Evolutionary conservation across 2,888 invertebrate species (phyloP), one percentile per base, ranked within the genome.

Genomic region (Apoda limacodes): DNA sequence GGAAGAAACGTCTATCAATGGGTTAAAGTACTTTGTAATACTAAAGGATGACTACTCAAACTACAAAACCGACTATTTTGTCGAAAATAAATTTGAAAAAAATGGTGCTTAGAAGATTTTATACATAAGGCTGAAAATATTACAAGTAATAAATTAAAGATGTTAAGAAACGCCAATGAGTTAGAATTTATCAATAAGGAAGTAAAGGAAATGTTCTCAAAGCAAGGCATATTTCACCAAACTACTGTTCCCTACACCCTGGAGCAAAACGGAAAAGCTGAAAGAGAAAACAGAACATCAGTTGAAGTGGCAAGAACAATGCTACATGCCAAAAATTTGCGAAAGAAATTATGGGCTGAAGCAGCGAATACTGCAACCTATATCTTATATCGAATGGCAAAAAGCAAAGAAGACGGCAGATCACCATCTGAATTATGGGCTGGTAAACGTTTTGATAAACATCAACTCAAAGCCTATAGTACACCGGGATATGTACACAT

Each of bases 231-330:
- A 5, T 28, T 21, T 10, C 52, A 57, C 24, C 49, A 56, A 39
- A 45, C 25, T 0, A 34, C 43, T 6, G 48, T 50, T 1, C 34
- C 45, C 4, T 57, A 55, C 33, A 55, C 55, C 6, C 56, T 60
- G 4, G 48, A 60, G 37, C 57, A 63, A 40, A 67, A 66, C 41
- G 56, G 58, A 2, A n/a, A n/a, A n/a, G n/a, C n/a, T n/a, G n/a
- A n/a, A n/a, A n/a, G n/a, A n/a, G n/a, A n/a, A n/a, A n/a, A n/a
- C n/a, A n/a, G n/a, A n/a, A n/a, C n/a, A n/a, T n/a, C n/a, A n/a
- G n/a, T n/a, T n/a, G n/a, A n/a, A 34, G 40, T 26, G 50, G 52
- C 0, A 57, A 60, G 29, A 35, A 52, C 5, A 50, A 56, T 32
- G 60, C 48, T 36, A 40, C 50, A 28, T n/a, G n/a, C n/a, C n/a